Evolutionary conservation across 2,113 vertebrate genomes (phyloP).

Genomic region (Helogale parvula): DNA sequence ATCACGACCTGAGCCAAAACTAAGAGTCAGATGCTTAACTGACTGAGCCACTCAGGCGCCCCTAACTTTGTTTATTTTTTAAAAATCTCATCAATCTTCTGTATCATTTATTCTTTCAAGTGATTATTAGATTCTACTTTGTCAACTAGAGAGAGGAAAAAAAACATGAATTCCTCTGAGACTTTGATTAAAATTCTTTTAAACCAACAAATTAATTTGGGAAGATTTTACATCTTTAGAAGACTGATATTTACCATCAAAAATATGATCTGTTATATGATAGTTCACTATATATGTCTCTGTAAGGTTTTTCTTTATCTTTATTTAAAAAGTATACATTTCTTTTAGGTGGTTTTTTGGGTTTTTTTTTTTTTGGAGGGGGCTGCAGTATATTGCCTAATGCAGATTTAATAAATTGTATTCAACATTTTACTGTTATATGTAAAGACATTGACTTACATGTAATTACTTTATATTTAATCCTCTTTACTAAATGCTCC

Average conservation of each 20-base stretch:
- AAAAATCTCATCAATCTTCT: conserved; percentile 14
- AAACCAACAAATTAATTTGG: conserved; percentile 56
- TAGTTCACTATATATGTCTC: neutral
- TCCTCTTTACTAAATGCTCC: neutral
- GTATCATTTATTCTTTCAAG: conserved; percentile 51
- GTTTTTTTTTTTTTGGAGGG: neutral
- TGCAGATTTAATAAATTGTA: neutral
- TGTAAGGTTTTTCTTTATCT: neutral
- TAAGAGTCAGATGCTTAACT: too few species aligned
- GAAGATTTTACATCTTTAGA: neutral
- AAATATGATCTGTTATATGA: neutral
- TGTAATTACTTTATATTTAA: neutral
- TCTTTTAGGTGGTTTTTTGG: neutral
- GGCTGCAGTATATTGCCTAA: neutral
- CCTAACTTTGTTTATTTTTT: too few species aligned
- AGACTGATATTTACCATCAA: conserved; percentile 24
- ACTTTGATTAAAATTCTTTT: conserved; percentile 41
- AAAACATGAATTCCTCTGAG: neutral
- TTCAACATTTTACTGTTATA: neutral
- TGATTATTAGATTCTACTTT: neutral
- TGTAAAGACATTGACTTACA: neutral
- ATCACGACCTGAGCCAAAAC: too few species aligned
- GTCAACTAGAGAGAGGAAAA: neutral
- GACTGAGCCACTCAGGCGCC: too few species aligned
- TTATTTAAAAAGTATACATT: conserved; percentile 24